Base-by-base conservation (phyloP, 1,140 invertebrate genomes). In the Babylonia areolata region DNA sequence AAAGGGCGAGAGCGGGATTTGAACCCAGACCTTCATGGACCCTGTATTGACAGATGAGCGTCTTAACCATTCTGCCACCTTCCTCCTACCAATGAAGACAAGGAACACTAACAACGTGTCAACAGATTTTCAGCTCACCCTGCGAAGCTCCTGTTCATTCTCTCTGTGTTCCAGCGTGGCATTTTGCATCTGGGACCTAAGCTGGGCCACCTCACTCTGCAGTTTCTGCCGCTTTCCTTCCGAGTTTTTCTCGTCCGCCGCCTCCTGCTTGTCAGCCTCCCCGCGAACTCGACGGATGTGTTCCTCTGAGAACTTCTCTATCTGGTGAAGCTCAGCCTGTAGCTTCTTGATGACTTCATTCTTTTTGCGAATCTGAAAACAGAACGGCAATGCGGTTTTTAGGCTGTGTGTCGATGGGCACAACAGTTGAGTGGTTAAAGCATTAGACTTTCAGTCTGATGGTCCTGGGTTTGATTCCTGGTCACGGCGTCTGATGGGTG, bases 291-390 rank as follows among this genome's bases (percentile, higher is more conserved):
- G 84, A 0, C 90, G 86, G 58, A 93, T 94, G 46, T 92, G 90
- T 33, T 94, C 94, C 78, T 94, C 93, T 35, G 94, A 92, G 85
- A 91, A 91, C 85, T 94, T 94, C 79, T 94, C 92, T 79, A 94
- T 94, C 79, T 93, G 91, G 69, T 93, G 92, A 28, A 94, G 88
- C 58, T 94, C 93, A n/a, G 91, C 89, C 78, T 94, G 92, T 6
- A 94, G 86, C 35, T 89, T 90, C 81, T 92, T 88, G 75, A 94
- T 94, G 35, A 94, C 88, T 75, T 94, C 93, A 88, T 94, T 94
- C 81, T 94, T 93, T 87, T 93, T 93, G 58, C 89, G 90, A 69
- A 94, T 93, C 93, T 94, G 85, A 20, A 88, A 87, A 54, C 9
- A 51, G 46, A 9, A 51, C n/a, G n/a, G n/a, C n/a, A n/a, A n/a